Evolutionary conservation across 2,888 invertebrate species (phyloP), one percentile per base, ranked within the genome.

Genomic region (Athalia rosae): DNA sequence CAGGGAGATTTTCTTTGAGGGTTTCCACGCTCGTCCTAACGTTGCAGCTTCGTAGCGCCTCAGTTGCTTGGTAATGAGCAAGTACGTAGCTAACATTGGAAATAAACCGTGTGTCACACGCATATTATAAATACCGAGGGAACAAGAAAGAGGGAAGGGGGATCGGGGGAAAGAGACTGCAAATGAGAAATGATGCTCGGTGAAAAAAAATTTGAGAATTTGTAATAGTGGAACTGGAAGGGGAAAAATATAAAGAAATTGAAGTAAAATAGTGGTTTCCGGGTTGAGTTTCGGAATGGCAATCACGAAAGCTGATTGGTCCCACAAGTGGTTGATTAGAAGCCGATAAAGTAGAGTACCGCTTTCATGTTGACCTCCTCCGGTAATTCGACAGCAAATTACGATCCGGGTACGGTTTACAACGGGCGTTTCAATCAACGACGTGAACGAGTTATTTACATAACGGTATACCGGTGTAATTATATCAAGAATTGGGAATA

Each of bases 321-420:
- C 77, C 77, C 45, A 77, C 77, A 77, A 77, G 77, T 77, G 77
- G 77, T 77, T 77, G 77, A 77, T 77, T 71, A 77, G 77, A 77
- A 73, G 43, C 62, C 71, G 77, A 77, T 77, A 62, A 77, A 77
- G 56, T 63, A 53, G 50, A 71, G 71, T 53, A 63, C 71, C 47
- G 63, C 9, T 69, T 63, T 28, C 73, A 41, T 73, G 63, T 73
- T 77, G 77, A 77, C 71, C 77, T 62, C 61, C 53, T 66, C 62
- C 15, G 53, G 61, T 28, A 28, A 28, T 62, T 74, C 48, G 61
- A 61, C 74, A 62, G 61, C 74, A 61, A 74, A 62, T 74, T 61
- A 50, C 61, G 50, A 74, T 74, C 28, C 47, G 61, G 13, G 28
- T 48, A 28, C 28, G 28, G 28, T 28, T 28, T 28, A 28, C 28